Conservation (phyloP, 2,888 invertebrate genomes). For the Drosophila tripunctata region DNA sequence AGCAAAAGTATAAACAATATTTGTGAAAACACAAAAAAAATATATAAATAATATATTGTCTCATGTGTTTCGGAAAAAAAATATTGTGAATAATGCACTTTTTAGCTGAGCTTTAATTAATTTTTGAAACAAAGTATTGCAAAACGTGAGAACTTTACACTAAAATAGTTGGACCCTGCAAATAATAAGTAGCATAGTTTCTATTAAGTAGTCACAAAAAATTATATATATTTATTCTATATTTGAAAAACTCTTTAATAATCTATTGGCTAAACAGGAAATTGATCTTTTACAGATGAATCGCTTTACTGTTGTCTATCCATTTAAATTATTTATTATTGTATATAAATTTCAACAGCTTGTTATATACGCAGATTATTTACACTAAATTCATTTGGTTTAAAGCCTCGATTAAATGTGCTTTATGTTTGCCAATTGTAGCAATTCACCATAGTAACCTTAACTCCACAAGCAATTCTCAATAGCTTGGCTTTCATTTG, state of each 20-base stretch:
- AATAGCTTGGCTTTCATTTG: constrained; percentile 7
- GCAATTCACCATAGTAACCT: neutral
- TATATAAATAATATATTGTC: constrained; percentile 20
- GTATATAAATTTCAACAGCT: no score
- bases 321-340: no score
- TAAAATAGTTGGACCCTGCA: no score
- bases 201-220: neutral
- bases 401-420: no score
- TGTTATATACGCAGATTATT: no score
- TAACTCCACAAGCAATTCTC: constrained; percentile 1
- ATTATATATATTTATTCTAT: neutral
- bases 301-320: no score
- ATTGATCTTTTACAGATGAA: no score
- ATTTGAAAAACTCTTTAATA: no score
- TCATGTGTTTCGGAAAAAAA: neutral
- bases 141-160: constrained; percentile 18
- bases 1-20: constrained; percentile 12
- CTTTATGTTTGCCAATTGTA: neutral
- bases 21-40: neutral
- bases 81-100: constrained; percentile 24
- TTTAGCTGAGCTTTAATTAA: constrained; percentile 34
- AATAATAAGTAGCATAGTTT: no score
- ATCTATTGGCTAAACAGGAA: no score
- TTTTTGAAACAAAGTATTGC: constrained; percentile 5
- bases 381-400: no score